Conservation (phyloP, 2,113 vertebrate genomes). For the Phainopepla nitens region DNA sequence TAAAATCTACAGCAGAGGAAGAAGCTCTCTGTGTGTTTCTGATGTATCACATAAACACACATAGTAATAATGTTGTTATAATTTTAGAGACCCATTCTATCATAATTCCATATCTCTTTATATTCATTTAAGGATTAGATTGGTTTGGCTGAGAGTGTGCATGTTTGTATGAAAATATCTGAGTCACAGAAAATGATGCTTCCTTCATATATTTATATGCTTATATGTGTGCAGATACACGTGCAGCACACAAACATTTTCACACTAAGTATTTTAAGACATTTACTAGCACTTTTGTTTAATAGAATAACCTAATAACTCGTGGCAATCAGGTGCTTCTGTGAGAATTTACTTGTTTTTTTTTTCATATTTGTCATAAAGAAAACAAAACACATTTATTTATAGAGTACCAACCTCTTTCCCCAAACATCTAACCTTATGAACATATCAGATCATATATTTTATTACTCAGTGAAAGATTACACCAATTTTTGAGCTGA, state of each 20-base stretch:
- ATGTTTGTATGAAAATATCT: neutral
- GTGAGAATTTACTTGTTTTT: neutral
- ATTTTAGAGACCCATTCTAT: neutral
- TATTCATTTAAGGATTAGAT: neutral
- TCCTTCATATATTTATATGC: neutral
- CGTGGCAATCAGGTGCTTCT: neutral
- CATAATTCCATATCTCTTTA: neutral
- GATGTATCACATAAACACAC: neutral
- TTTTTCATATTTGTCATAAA: neutral
- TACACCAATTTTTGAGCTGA: constrained; percentile 32
- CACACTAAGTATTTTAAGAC: neutral
- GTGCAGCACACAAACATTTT: neutral
- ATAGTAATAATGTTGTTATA: neutral
- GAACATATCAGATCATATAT: neutral
- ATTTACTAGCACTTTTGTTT: neutral
- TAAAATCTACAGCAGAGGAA: neutral
- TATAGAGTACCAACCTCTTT: neutral
- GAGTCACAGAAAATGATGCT: neutral
- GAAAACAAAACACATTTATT: neutral
- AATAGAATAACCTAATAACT: neutral
- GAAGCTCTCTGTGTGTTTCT: neutral
- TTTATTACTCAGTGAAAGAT: neutral
- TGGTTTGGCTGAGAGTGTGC: neutral
- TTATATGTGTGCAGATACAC: neutral
- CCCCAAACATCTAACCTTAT: neutral